phyloP scores from a whole-genome alignment of 2,797 vertebrate species.

The Vultur gryphus region DNA sequence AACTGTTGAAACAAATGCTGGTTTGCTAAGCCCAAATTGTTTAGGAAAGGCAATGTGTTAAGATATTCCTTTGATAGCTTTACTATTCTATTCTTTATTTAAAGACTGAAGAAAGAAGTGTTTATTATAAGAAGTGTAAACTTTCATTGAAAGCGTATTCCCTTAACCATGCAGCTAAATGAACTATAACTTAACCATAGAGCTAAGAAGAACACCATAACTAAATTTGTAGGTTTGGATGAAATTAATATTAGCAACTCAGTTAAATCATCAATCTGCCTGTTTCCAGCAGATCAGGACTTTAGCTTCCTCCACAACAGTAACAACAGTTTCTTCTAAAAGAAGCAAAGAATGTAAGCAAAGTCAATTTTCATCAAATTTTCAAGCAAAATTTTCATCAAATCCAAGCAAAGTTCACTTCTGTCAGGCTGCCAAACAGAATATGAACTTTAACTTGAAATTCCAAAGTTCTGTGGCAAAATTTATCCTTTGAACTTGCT shows the following conservation, averaged over 20 bases:
- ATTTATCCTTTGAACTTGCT: not conserved
- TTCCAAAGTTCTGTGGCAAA: not conserved
- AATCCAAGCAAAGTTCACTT: not conserved
- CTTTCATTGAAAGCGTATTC: not conserved
- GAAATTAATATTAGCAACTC: not conserved
- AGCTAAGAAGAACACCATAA: not conserved
- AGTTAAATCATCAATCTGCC: not conserved
- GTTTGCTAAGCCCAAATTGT: constrained; percentile 1
- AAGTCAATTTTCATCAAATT: not conserved
- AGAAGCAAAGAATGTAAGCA: not conserved
- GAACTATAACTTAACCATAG: not conserved
- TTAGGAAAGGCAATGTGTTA: not conserved
- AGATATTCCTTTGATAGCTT: not conserved
- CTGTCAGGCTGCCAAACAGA: not conserved
- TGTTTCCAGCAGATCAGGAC: not conserved
- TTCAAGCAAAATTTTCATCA: not conserved
- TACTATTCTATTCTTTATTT: not conserved
- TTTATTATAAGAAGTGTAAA: not conserved
- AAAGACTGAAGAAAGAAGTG: not conserved
- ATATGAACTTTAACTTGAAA: not conserved
- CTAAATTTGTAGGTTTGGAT: not conserved
- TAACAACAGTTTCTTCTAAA: not conserved
- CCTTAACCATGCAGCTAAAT: not conserved
- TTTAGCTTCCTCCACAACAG: not conserved
- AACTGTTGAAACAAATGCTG: constrained; percentile 58